Percentiles rank a stretch among this genome's conserved stretches.
These are phyloP conservation scores for Phalacrocorax carbo DNA, from an alignment of 2,113 vertebrate species.

Conservation along the genomic window DNA sequence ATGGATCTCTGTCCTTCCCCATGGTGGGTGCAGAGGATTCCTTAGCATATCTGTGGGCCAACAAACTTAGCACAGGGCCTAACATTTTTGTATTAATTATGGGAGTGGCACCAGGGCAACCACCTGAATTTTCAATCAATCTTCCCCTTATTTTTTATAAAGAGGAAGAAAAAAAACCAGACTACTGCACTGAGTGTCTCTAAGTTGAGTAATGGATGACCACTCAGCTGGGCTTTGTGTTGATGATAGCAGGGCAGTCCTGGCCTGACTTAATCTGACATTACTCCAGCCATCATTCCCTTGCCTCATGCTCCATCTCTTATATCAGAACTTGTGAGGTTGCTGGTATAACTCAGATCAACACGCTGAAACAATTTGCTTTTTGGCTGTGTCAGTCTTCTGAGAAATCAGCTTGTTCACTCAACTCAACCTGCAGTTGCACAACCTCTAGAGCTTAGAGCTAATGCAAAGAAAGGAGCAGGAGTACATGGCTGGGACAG, in stretches of 20 bases:
- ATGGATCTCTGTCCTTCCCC: background rate
- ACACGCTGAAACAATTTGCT: background rate
- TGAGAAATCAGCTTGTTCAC: background rate
- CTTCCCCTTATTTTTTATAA: background rate
- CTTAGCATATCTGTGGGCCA: background rate
- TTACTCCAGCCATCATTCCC: background rate
- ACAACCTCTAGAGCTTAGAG: background rate
- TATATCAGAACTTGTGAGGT: background rate
- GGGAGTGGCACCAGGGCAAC: background rate
- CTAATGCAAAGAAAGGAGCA: background rate
- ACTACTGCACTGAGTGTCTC: background rate
- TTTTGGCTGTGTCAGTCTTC: background rate
- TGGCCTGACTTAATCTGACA: background rate
- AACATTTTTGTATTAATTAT: background rate
- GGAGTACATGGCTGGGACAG: fast-evolving
- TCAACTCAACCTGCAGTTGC: background rate
- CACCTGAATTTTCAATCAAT: background rate
- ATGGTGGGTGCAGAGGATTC: background rate
- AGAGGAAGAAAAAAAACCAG: background rate
- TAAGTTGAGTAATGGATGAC: background rate
- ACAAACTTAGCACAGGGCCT: background rate
- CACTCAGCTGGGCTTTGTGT: background rate
- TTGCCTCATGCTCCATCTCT: background rate
- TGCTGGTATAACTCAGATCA: background rate
- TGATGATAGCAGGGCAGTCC: background rate